phyloP scores from a whole-genome alignment of 2,797 vertebrate species.

The Hirundo rustica region DNA sequence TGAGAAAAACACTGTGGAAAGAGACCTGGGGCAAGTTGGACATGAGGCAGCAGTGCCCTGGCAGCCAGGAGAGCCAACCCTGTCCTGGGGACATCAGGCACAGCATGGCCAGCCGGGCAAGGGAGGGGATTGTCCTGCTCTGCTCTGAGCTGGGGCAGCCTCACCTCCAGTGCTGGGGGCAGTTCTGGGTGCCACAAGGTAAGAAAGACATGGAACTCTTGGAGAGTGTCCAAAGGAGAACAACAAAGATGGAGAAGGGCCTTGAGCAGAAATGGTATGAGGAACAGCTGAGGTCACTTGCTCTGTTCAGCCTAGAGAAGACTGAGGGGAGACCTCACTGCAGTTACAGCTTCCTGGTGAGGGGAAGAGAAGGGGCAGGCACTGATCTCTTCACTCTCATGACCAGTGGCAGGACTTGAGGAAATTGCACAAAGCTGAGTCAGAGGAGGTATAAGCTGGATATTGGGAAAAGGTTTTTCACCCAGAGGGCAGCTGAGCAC shows the following conservation, averaged over 20 bases:
- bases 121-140: background rate
- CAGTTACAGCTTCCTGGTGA: accelerated
- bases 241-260: accelerated
- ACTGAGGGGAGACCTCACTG: background rate
- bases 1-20: accelerated
- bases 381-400: background rate
- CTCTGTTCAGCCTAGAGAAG: background rate
- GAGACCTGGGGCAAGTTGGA: accelerated
- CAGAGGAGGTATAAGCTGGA: background rate
- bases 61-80: background rate
- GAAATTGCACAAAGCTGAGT: accelerated
- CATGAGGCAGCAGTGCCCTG: background rate
- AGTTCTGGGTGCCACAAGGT: accelerated
- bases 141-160: background rate
- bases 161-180: background rate
- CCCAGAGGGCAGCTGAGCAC: background rate
- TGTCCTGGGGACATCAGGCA: background rate
- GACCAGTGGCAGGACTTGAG: background rate
- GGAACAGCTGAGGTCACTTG: no score
- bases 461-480: background rate
- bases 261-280: accelerated
- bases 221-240: background rate
- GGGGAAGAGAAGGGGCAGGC: accelerated
- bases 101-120: background rate
- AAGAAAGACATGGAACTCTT: background rate